Base-by-base conservation (phyloP, 2,888 invertebrate species). In the Drosophila kambysellisi region DNA sequence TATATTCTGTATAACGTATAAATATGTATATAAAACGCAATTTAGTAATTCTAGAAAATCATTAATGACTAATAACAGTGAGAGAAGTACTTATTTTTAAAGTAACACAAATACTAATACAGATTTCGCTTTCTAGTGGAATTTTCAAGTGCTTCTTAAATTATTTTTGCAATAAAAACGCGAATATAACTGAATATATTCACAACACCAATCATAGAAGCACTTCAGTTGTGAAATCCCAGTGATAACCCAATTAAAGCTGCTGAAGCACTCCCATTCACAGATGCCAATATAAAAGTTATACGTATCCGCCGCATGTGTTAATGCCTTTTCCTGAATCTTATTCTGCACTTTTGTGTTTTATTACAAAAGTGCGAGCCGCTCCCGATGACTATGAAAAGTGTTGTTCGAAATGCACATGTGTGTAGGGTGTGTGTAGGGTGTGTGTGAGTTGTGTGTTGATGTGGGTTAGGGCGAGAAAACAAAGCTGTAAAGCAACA, bases 351-450 rank as follows among this genome's bases (percentile, higher is more conserved):
- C 50, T 64, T 64, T 67, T 67, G 43, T 39, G 57, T 32, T 70
- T 63, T 70, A 77, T 67, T 64, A 63, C 57, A 57, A 57, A 65
- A 79, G 46, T 63, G 62, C 46, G 41, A 51, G n/a, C 52, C 37
- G 54, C 56, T 70, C 20, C 32, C 76, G 73, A 76, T 82, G 80
- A 76, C 80, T 80, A 71, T 76, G 74, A 79, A 74, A 82, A 71
- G 70, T 71, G 56, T 53, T 74, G 61, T 76, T 41, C 50, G 52
- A 53, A 57, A 35, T 62, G 48, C n/a, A 46, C 29, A 48, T 60
- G 33, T 53, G 29, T 29, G 39, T 33, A 41, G 35, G 20, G 20
- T 60, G 33, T 53, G 29, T 29, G 39, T 33, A 41, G 35, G 20
- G 29, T 51, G 58, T 43, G 35, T 46, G 41, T 20, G n/a, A 30